phyloP scores from a whole-genome alignment of 2,888 invertebrate species.

The Tanytarsus gracilentus region DNA sequence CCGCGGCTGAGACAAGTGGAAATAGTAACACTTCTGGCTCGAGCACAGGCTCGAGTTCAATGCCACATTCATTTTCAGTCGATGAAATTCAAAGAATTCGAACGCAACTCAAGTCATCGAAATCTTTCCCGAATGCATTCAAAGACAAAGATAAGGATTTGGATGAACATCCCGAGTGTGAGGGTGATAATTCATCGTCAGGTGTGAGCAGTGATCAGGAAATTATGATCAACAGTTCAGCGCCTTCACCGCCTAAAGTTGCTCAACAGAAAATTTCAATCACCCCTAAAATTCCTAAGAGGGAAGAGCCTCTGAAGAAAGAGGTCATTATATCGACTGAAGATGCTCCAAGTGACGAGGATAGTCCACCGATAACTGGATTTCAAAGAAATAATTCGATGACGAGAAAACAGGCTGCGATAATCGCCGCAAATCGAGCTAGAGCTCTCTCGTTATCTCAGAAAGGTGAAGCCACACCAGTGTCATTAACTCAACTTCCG shows the following conservation, averaged over 20 bases:
- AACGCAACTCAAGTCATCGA: constrained; percentile 73
- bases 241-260: not conserved
- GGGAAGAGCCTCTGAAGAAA: constrained; percentile 29
- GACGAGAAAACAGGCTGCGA: constrained; percentile 52
- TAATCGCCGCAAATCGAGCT: constrained; percentile 48
- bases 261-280: not conserved
- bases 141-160: constrained; percentile 44
- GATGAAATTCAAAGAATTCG: constrained; percentile 83
- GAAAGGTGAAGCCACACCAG: constrained; percentile 44
- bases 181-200: constrained; percentile 80
- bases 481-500: constrained; percentile 68
- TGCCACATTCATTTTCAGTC: constrained; percentile 78
- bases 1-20: constrained; percentile 59
- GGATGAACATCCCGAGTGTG: constrained; percentile 48
- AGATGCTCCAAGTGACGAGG: constrained; percentile 40
- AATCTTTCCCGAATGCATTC: constrained; percentile 79
- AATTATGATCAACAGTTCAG: constrained; percentile 47
- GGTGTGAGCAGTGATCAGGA: constrained; percentile 84
- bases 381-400: constrained; percentile 55
- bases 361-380: constrained; percentile 44
- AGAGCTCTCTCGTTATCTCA: constrained; percentile 42
- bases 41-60: constrained; percentile 63
- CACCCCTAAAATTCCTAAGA: not conserved
- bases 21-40: constrained; percentile 68
- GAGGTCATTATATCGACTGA: constrained; percentile 14